Evolutionary conservation across 2,888 invertebrate genomes (phyloP).

Genomic region (Dermolepida albohirtum): DNA sequence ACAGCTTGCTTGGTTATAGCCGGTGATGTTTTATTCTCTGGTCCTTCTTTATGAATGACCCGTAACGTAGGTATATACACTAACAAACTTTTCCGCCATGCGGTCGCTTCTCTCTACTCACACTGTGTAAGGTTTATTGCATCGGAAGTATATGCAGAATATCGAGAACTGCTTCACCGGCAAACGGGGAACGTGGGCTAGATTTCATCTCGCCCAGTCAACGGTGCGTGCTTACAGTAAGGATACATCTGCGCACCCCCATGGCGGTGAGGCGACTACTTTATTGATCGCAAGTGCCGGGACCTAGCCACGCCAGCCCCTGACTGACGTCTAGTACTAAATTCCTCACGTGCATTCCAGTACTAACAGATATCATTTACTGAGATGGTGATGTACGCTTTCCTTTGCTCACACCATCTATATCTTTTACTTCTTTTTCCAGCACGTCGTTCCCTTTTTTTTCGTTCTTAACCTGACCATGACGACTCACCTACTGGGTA

Average conservation of each 20-base stretch:
- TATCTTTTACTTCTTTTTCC: constrained; percentile 36
- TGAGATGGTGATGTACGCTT: constrained; percentile 39
- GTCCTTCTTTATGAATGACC: constrained; percentile 21
- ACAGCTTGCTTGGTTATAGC: constrained; percentile 13
- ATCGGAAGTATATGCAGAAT: constrained; percentile 95
- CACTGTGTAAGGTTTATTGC: constrained; percentile 62
- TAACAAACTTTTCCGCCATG: constrained; percentile 19
- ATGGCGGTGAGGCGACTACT: constrained; percentile 56
- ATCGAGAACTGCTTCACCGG: constrained; percentile 97
- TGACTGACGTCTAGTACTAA: constrained; percentile 53
- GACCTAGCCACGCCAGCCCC: constrained; percentile 56
- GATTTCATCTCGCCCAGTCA: constrained; percentile 94
- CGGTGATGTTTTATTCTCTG: constrained; percentile 20
- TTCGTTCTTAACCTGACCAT: constrained; percentile 24
- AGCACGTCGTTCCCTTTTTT: background rate
- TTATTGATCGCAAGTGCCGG: constrained; percentile 60
- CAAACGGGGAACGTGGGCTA: constrained; percentile 84
- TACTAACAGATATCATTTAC: constrained; percentile 52
- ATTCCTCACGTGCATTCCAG: constrained; percentile 54
- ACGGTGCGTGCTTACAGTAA: constrained; percentile 87
- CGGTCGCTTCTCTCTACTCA: constrained; percentile 11
- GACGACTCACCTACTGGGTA: constrained; percentile 6
- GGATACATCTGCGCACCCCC: constrained; percentile 61
- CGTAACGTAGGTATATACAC: constrained; percentile 16
- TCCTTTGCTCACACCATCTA: constrained; percentile 38